Percentiles rank a stretch among this genome's conserved stretches.
Conservation (phyloP, 2,113 vertebrate species). For the Pachyramphus minor region DNA sequence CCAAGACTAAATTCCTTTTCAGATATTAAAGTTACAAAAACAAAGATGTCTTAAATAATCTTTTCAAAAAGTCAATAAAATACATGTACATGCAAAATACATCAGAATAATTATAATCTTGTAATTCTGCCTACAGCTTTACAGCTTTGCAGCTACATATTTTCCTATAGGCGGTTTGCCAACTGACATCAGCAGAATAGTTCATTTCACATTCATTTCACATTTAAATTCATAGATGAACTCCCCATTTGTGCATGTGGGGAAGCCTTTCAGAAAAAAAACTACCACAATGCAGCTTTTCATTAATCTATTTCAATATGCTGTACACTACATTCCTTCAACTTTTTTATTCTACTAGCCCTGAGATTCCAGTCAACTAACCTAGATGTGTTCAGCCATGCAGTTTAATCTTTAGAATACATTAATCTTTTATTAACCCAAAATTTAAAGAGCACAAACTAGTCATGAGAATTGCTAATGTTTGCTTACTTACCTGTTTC, state of each 20-base stretch:
- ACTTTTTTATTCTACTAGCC: constrained; percentile 49
- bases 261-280: background rate
- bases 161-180: background rate
- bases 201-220: constrained; percentile 3
- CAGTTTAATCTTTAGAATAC: constrained; percentile 72
- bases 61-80: background rate
- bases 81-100: background rate
- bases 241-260: background rate
- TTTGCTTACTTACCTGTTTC: background rate
- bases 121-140: background rate
- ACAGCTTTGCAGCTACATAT: background rate
- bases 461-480: background rate
- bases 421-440: constrained; percentile 43
- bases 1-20: background rate
- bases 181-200: constrained; percentile 2
- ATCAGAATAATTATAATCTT: background rate
- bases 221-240: constrained; percentile 51
- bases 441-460: background rate
- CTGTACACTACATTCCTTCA: constrained; percentile 35
- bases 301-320: constrained; percentile 56
- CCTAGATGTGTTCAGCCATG: constrained; percentile 72
- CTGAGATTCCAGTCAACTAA: constrained; percentile 73
- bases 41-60: background rate
- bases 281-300: constrained; percentile 43
- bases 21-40: background rate